Conservation (phyloP, 2,113 vertebrate genomes). For the Mesocricetus auratus region DNA sequence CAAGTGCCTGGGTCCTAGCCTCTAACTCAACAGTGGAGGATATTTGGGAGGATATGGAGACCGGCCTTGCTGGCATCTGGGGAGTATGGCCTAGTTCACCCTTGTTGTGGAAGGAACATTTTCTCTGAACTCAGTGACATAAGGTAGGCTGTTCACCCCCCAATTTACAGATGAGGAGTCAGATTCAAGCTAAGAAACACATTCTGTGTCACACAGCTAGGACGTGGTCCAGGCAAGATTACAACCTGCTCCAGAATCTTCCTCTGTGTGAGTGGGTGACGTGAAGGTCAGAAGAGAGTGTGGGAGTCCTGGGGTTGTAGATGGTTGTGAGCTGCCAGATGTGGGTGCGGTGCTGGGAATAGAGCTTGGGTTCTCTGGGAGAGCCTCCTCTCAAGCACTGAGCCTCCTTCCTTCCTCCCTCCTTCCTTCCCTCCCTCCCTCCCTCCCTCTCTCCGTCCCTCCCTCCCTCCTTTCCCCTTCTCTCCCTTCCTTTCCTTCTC, state of each 20-base stretch:
- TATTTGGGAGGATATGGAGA: neutral
- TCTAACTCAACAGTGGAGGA: neutral
- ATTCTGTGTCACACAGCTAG: neutral
- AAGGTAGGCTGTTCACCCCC: neutral
- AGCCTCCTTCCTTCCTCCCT: neutral
- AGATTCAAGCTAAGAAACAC: neutral
- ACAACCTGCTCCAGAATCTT: neutral
- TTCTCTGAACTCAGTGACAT: neutral
- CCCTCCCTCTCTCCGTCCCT: too few species aligned
- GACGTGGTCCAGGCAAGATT: neutral
- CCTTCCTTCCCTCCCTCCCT: too few species aligned
- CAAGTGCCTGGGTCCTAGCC: neutral
- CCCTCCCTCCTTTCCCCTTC: too few species aligned
- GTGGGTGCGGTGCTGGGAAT: neutral
- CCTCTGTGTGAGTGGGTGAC: neutral
- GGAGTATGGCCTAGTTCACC: neutral
- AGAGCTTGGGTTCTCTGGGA: neutral
- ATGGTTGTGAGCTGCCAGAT: neutral
- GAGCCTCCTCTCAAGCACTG: neutral
- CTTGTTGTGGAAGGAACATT: neutral
- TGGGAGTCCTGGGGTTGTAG: neutral
- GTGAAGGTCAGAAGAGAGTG: neutral
- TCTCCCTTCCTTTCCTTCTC: neutral
- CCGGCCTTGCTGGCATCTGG: neutral
- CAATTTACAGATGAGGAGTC: neutral